Percentiles rank a stretch among this genome's conserved stretches.
Evolutionary conservation across 2,797 vertebrate genomes (phyloP).

Genomic region (Sebastes cheni): DNA sequence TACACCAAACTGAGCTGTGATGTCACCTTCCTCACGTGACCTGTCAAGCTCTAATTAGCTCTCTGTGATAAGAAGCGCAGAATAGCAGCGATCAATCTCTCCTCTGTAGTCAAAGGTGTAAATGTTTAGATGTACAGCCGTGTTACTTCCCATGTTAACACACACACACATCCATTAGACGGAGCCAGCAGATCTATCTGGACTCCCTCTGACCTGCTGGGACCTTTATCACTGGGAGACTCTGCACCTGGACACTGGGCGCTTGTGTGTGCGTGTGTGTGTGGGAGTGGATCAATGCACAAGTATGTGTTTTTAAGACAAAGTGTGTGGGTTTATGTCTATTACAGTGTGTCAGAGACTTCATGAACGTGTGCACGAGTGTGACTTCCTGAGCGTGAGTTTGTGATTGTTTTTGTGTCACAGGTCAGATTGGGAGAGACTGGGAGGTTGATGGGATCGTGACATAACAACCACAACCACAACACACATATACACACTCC

Average conservation of each 20-base stretch:
- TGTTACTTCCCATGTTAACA: slow-evolving; percentile 72
- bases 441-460: slow-evolving; percentile 54
- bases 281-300: slow-evolving; percentile 14
- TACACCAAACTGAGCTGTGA: slow-evolving; percentile 16
- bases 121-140: slow-evolving; percentile 74
- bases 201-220: slow-evolving; percentile 48
- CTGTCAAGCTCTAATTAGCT: slow-evolving; percentile 40
- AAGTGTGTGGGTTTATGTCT: background rate
- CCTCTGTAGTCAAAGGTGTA: slow-evolving; percentile 44
- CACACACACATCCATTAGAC: slow-evolving; percentile 55
- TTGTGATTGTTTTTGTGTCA: slow-evolving; percentile 54
- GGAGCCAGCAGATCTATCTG: slow-evolving; percentile 17
- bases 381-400: slow-evolving; percentile 29
- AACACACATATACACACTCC: slow-evolving; percentile 9
- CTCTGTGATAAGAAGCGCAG: slow-evolving; percentile 46
- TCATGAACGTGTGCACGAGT: background rate
- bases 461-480: slow-evolving; percentile 62
- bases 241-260: slow-evolving; percentile 63
- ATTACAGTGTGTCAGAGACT: background rate
- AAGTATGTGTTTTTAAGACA: background rate
- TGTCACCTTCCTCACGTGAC: slow-evolving; percentile 37
- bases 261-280: background rate
- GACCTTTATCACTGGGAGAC: slow-evolving; percentile 68
- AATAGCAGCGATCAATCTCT: slow-evolving; percentile 58
- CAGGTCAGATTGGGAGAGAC: slow-evolving; percentile 61